A percentile compares a stretch with the other conserved stretches of the same genome.
Conservation (phyloP, 2,888 invertebrate genomes). For the Phaedon cochleariae region DNA sequence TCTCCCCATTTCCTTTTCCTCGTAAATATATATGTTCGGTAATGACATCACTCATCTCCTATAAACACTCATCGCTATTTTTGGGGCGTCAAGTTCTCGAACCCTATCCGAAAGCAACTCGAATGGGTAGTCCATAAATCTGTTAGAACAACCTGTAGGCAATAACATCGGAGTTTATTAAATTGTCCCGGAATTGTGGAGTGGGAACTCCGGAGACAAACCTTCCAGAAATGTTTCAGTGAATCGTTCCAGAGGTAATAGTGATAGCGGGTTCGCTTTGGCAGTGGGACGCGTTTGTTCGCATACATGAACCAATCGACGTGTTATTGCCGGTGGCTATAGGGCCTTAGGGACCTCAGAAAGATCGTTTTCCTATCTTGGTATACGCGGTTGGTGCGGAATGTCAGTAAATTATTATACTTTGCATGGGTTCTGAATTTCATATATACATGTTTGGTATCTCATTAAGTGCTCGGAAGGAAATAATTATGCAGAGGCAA, state of each 20-base stretch:
- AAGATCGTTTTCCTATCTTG: background rate
- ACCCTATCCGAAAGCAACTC: background rate
- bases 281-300: conserved; percentile 43
- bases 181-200: conserved; percentile 14
- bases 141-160: conserved; percentile 12
- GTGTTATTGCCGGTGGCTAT: conserved; percentile 41
- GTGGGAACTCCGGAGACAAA: conserved; percentile 11
- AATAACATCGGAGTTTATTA: conserved; percentile 31
- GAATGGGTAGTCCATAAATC: background rate
- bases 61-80: background rate
- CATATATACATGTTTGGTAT: background rate
- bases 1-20: too few species aligned
- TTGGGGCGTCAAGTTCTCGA: background rate
- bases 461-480: background rate
- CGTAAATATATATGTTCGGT: background rate
- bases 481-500: background rate
- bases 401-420: background rate
- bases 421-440: background rate
- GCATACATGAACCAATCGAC: conserved; percentile 44
- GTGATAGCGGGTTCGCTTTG: conserved; percentile 28
- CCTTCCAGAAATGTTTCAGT: conserved; percentile 24
- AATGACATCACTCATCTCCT: background rate
- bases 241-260: conserved; percentile 19
- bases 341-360: conserved; percentile 24
- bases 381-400: conserved; percentile 3